These are phyloP conservation scores for Pachyseris speciosa DNA, from an alignment of 64 coral and sea anemone species.

Conservation along the genomic window DNA sequence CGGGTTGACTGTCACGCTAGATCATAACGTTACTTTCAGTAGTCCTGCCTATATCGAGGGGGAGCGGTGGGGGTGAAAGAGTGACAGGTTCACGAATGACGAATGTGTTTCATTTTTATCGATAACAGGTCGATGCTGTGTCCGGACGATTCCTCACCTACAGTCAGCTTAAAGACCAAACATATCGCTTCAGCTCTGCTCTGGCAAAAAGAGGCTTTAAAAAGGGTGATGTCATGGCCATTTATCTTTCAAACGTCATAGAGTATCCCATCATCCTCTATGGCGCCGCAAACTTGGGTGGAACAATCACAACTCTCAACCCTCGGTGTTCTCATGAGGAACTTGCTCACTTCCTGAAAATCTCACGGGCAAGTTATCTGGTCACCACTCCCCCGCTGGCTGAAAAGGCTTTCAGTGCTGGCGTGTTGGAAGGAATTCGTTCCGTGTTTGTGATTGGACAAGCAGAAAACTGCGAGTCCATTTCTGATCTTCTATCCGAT, in stretches of 20 bases:
- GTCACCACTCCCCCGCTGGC: constrained; percentile 52
- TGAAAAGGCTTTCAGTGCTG: constrained; percentile 30
- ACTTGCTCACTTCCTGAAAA: constrained; percentile 21
- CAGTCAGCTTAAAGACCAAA: constrained; percentile 26
- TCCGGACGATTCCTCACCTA: constrained; percentile 52
- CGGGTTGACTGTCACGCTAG: too few species aligned
- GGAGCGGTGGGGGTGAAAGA: too few species aligned
- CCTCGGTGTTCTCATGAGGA: constrained; percentile 49
- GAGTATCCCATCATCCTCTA: constrained; percentile 61
- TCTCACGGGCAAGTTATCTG: constrained; percentile 15
- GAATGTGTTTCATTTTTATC: too few species aligned
- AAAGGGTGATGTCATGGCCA: constrained; percentile 56
- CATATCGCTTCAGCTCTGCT: constrained; percentile 29
- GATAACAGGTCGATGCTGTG: constrained; percentile 24
- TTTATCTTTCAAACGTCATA: constrained; percentile 54
- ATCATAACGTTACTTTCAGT: too few species aligned
- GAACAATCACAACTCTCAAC: constrained; percentile 47
- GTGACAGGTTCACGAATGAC: too few species aligned
- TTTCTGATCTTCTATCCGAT: constrained; percentile 10
- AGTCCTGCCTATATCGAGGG: too few species aligned
- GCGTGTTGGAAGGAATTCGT: constrained; percentile 4
- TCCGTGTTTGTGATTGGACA: constrained; percentile 51
- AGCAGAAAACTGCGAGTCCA: constrained; percentile 27
- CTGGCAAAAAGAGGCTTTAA: constrained; percentile 55
- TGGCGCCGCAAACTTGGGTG: constrained; percentile 37